These are phyloP conservation scores for Rattus norvegicus DNA, from an alignment of 2,113 vertebrate genomes.

Conservation along the genomic window DNA sequence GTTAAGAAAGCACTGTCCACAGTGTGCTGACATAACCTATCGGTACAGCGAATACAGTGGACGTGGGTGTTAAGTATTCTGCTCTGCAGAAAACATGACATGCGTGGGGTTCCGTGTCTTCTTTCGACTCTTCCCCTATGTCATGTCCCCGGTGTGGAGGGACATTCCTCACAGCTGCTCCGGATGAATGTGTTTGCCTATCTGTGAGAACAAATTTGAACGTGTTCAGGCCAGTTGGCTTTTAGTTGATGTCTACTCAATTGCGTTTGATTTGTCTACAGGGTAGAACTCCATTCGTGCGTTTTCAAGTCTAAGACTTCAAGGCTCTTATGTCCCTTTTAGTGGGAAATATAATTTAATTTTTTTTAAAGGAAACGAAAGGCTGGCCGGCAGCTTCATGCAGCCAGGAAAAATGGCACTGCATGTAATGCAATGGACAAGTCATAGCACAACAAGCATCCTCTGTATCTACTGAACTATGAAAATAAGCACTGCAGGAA, in stretches of 20 bases:
- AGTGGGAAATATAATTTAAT: conserved; percentile 67
- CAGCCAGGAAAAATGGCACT: not conserved
- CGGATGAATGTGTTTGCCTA: conserved; percentile 4
- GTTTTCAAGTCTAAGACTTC: conserved; percentile 53
- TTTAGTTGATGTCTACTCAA: conserved; percentile 63
- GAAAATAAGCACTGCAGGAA: not conserved
- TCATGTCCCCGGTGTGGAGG: not conserved
- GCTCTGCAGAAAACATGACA: not conserved
- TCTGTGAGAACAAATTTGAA: conserved; percentile 59
- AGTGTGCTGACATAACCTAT: not conserved
- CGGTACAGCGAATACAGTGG: not conserved
- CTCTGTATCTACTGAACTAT: not conserved
- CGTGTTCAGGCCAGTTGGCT: conserved; percentile 63
- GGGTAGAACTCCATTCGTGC: conserved; percentile 67
- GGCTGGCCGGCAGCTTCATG: not conserved
- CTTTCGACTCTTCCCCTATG: not conserved
- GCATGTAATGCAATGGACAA: not conserved
- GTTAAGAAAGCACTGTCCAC: not conserved
- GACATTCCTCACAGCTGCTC: not conserved
- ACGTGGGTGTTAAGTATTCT: not conserved
- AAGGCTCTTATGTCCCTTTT: conserved; percentile 66
- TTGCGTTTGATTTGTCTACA: conserved; percentile 65
- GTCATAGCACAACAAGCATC: not conserved
- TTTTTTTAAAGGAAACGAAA: conserved; percentile 66
- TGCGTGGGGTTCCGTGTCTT: not conserved